Evolutionary conservation across 2,888 invertebrate species (phyloP).

Genomic region (Chrysolina americana): DNA sequence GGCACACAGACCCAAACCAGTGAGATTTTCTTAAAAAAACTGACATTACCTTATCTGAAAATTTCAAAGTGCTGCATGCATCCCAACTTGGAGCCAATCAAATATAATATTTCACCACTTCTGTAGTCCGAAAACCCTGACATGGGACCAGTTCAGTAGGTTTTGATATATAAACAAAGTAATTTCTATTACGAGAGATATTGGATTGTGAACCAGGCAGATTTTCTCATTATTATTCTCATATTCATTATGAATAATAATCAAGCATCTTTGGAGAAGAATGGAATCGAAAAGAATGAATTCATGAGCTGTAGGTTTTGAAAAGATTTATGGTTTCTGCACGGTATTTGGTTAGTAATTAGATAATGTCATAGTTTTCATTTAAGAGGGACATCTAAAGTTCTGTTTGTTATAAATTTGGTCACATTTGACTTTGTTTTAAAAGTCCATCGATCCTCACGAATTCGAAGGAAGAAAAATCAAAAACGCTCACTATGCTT

Average conservation of each 20-base stretch:
- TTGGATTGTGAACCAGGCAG: not conserved
- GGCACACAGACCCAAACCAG: not conserved
- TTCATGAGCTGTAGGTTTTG: not conserved
- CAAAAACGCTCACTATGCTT: not conserved
- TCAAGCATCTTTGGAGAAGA: not conserved
- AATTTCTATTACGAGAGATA: not conserved
- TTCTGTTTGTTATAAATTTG: not conserved
- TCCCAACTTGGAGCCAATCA: not conserved
- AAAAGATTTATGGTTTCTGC: not conserved
- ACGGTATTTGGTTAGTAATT: not conserved
- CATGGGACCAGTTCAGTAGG: not conserved
- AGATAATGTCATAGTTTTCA: not conserved
- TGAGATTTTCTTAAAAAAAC: constrained; percentile 17
- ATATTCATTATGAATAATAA: not conserved
- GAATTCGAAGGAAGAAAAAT: not conserved
- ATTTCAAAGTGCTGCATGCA: constrained; percentile 6
- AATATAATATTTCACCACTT: not conserved
- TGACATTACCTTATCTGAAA: constrained; percentile 15
- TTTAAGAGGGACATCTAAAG: not conserved
- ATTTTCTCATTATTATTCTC: not conserved
- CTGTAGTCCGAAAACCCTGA: not conserved
- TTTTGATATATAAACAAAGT: not conserved
- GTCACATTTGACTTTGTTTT: not conserved
- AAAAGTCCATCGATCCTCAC: not conserved
- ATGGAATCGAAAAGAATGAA: constrained; percentile 3